Conservation (phyloP, 2,888 invertebrate species). For the Rosalia funebris region DNA sequence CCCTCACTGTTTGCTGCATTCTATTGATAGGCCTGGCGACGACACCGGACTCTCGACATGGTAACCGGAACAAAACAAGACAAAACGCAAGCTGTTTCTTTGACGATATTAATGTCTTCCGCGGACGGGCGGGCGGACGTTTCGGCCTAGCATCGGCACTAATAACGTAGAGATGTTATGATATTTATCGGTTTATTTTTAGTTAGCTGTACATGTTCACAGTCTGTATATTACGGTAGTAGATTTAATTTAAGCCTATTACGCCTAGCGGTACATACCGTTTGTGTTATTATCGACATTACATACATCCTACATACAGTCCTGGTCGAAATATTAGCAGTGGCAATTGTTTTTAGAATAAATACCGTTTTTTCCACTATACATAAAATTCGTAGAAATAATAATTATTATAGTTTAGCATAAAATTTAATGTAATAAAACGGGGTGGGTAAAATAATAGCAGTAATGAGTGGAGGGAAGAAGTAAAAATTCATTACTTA, state of each 20-base stretch:
- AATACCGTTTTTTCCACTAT: too few relatives aligned
- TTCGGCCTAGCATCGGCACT: slow-evolving; percentile 61
- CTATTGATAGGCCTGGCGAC: slow-evolving; percentile 64
- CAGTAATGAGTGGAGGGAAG: too few relatives aligned
- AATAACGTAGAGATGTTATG: slow-evolving; percentile 62
- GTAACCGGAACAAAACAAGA: slow-evolving; percentile 42
- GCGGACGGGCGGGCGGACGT: slow-evolving; percentile 45
- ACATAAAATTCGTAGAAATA: too few relatives aligned
- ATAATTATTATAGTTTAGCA: too few relatives aligned
- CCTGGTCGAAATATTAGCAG: too few relatives aligned
- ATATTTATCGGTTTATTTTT: slow-evolving; percentile 44
- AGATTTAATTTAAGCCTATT: slow-evolving; percentile 40
- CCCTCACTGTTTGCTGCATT: slow-evolving; percentile 66
- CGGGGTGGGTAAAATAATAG: too few relatives aligned
- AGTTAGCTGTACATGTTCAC: slow-evolving; percentile 44
- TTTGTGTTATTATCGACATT: slow-evolving; percentile 36
- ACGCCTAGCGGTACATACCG: slow-evolving; percentile 42
- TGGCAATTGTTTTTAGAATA: too few relatives aligned
- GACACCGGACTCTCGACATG: slow-evolving; percentile 63
- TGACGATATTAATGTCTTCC: slow-evolving; percentile 59
- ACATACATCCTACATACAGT: too few relatives aligned
- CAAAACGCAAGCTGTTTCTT: slow-evolving; percentile 47
- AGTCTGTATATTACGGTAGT: slow-evolving; percentile 47
- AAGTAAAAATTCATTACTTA: too few relatives aligned
- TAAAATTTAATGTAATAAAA: too few relatives aligned